Conservation (phyloP, 2,797 vertebrate species). For the Eospalax fontanierii region DNA sequence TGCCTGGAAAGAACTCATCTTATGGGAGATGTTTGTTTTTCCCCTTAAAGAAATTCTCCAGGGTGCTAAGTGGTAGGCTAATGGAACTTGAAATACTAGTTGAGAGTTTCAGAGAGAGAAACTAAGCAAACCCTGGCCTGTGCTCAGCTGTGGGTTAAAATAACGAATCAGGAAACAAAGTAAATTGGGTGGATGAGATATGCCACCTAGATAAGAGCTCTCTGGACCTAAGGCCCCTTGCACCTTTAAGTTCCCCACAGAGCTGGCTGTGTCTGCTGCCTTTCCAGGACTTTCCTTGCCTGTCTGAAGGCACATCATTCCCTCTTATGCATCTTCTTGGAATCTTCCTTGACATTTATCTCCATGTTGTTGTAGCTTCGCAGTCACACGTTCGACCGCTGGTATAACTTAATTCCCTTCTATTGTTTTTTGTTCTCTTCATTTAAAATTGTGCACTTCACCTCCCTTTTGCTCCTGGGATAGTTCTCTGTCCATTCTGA, state of each 20-base stretch:
- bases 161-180: conserved; percentile 74
- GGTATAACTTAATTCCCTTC: background rate
- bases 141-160: conserved; percentile 69
- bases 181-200: conserved; percentile 20
- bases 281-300: background rate
- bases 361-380: background rate
- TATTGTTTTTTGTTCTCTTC: conserved; percentile 21
- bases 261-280: background rate
- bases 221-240: background rate
- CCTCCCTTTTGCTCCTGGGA: background rate
- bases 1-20: conserved; percentile 26
- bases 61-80: background rate
- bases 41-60: conserved; percentile 12
- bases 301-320: background rate
- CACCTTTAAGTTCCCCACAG: too few relatives aligned
- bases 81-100: conserved; percentile 52
- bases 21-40: conserved; percentile 54
- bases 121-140: conserved; percentile 37
- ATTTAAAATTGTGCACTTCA: background rate
- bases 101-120: conserved; percentile 75
- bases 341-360: background rate
- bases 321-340: background rate
- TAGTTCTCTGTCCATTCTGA: conserved; percentile 38
- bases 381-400: background rate
- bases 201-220: background rate